These are phyloP conservation scores for Pantherophis guttatus DNA, from an alignment of 2,113 vertebrate genomes.

Conservation along the genomic window DNA sequence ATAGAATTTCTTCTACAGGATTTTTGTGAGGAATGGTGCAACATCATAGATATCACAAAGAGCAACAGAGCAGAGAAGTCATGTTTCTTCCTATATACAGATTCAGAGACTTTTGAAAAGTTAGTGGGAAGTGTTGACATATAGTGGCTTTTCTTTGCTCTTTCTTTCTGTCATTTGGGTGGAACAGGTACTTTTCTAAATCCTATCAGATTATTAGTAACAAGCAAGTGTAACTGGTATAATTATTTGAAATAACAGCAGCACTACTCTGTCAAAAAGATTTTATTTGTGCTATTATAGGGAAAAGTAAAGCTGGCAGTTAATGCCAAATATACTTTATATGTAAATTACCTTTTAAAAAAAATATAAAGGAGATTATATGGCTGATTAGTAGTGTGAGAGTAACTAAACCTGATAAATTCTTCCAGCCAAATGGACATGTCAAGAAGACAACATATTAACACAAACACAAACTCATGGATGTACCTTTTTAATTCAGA, in stretches of 20 bases:
- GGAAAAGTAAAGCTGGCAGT: slow-evolving; percentile 14
- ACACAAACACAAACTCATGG: background rate
- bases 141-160: background rate
- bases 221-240: slow-evolving; percentile 48
- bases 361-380: slow-evolving; percentile 8
- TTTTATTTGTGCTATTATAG: slow-evolving; percentile 14
- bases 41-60: slow-evolving; percentile 18
- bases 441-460: slow-evolving; percentile 1
- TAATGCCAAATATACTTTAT: background rate
- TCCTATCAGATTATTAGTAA: slow-evolving; percentile 34
- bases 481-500: background rate
- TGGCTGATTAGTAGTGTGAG: slow-evolving; percentile 17
- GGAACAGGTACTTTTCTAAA: slow-evolving; percentile 36
- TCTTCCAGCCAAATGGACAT: slow-evolving; percentile 38
- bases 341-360: slow-evolving; percentile 22
- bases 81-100: slow-evolving; percentile 41
- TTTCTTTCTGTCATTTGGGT: slow-evolving; percentile 35
- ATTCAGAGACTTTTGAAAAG: background rate
- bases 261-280: slow-evolving; percentile 31
- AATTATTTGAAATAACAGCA: slow-evolving; percentile 44
- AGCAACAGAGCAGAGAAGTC: slow-evolving; percentile 33
- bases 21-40: background rate
- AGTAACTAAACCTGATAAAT: slow-evolving; percentile 43
- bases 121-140: slow-evolving; percentile 43
- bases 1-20: background rate